Base-by-base conservation (phyloP, 2,888 invertebrate species). In the Phengaris alcon region DNA sequence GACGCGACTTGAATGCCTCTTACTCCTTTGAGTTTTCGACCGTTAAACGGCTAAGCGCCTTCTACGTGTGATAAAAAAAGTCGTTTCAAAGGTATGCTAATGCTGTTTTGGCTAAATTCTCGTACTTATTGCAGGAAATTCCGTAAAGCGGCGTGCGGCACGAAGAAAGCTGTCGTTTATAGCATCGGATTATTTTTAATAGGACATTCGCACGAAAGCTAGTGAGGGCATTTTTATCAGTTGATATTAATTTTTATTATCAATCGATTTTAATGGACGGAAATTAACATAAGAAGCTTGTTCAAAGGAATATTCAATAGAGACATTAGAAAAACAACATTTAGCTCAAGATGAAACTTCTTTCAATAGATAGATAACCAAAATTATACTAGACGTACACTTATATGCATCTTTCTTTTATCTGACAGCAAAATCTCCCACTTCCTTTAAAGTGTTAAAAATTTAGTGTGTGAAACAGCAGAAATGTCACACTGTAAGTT, bases 151-250 rank as follows among this genome's bases (percentile, higher is more conserved):
- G 10, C 22, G 10, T 9, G 22, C 51, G 51, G 70, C 70, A 70
- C 51, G 70, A 51, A 22, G 48, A 48, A 15, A 70, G 22, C 70
- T 48, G 46, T 70, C 70, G 70, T 51, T 70, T 22, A 48, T 70
- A 70, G 22, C 22, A 70, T 70, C 70, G 6, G 22, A 22, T 22
- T 0, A 10, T 7, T 51, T 70, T 69, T 69, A 69, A 69, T 51
- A 15, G 51, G 6, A 69, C 6, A 51, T 22, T 15, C 12, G 15
- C 70, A 70, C 70, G 70, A 70, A 22, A 70, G 48, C 15, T 51
- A 70, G 70, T 51, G 22, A 51, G 15, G 51, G 48, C n/a, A 2
- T 3, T 8, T 35, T 5, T 15, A 15, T 70, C 9, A 15, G 5
- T 22, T 48, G 10, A 51, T 70, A 51, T 51, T 64, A 22, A 22